phyloP scores from a whole-genome alignment of 2,113 vertebrate genomes.

The Dasyurus viverrinus region DNA sequence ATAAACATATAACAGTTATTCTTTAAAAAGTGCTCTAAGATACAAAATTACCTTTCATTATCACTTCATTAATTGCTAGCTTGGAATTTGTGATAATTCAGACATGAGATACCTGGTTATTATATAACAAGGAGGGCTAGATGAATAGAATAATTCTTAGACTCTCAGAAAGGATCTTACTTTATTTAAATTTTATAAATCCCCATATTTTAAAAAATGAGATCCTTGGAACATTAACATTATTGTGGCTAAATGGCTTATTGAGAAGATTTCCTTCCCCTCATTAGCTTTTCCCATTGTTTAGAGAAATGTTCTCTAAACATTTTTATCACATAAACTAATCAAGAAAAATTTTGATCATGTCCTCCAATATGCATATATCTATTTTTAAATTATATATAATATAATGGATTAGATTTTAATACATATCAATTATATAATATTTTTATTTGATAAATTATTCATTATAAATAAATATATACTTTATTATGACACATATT shows the following conservation, averaged over 20 bases:
- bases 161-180: neutral
- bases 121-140: conserved; percentile 9
- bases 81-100: conserved; percentile 43
- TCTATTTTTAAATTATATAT: neutral
- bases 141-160: neutral
- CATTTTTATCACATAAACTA: neutral
- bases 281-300: neutral
- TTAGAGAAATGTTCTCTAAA: neutral
- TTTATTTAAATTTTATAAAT: neutral
- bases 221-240: neutral
- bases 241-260: neutral
- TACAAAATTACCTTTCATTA: neutral
- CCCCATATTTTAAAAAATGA: neutral
- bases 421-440: neutral
- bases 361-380: neutral
- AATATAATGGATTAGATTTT: too few species aligned
- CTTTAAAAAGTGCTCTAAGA: conserved; percentile 25
- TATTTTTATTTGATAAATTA: neutral
- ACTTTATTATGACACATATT: neutral
- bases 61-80: neutral
- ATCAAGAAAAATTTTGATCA: neutral
- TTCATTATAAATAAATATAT: too few species aligned
- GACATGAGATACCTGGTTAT: neutral
- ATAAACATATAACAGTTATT: conserved; percentile 33
- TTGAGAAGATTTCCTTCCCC: neutral